Percentiles rank a stretch among this genome's conserved stretches.
phyloP scores from a whole-genome alignment of 2,888 invertebrate genomes.

The Drosophila demipolita region DNA sequence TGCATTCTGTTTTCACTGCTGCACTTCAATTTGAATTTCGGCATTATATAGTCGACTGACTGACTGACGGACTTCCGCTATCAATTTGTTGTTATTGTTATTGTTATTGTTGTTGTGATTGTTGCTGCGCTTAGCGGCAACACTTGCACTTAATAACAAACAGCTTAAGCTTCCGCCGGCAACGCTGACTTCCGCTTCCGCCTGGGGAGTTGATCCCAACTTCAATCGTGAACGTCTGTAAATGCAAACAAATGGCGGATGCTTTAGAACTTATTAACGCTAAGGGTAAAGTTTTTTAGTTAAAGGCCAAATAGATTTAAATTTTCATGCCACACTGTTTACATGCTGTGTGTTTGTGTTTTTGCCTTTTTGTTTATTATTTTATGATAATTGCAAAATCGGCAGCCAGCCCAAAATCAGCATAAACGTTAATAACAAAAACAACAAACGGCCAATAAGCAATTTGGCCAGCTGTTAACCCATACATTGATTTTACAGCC shows the following conservation, averaged over 20 bases:
- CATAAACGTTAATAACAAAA: conserved; percentile 23
- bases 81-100: conserved; percentile 31
- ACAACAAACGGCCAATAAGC: conserved; percentile 10
- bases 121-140: conserved; percentile 40
- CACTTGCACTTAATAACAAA: conserved; percentile 54
- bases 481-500: background rate
- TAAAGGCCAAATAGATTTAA: conserved; percentile 27
- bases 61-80: conserved; percentile 43
- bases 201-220: conserved; percentile 8
- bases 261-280: conserved; percentile 32
- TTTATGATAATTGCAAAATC: conserved; percentile 54
- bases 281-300: conserved; percentile 1
- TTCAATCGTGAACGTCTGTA: conserved; percentile 23
- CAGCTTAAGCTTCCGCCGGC: conserved; percentile 50
- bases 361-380: conserved; percentile 52
- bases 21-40: conserved; percentile 58
- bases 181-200: conserved; percentile 63
- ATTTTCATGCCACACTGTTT: conserved; percentile 25
- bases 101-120: background rate
- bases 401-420: conserved; percentile 25
- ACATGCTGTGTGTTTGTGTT: conserved; percentile 26
- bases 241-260: conserved; percentile 37
- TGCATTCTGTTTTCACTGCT: conserved; percentile 38
- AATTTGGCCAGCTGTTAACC: conserved; percentile 15
- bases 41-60: conserved; percentile 42